Percentiles rank a stretch among this genome's conserved stretches.
phyloP scores from a whole-genome alignment of 2,888 invertebrate genomes.

The Campoplex nolae region DNA sequence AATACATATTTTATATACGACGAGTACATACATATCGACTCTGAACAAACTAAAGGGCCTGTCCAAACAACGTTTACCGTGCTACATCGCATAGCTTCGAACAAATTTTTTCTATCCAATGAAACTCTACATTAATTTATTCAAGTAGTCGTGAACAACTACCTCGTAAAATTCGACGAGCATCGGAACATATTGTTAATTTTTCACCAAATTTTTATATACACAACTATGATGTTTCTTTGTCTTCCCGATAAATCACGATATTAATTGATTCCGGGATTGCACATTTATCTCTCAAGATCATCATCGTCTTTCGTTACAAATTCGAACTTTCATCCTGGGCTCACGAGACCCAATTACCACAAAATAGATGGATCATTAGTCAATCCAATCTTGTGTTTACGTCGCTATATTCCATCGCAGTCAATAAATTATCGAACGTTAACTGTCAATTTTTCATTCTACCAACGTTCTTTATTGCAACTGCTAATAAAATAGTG shows the following conservation, averaged over 20 bases:
- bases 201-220: background rate
- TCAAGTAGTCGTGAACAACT: background rate
- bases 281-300: background rate
- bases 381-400: too few species aligned
- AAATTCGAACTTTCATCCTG: background rate
- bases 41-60: conserved; percentile 18
- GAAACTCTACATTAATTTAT: background rate
- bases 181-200: conserved; percentile 14
- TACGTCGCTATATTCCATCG: too few species aligned
- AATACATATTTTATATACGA: conserved; percentile 57
- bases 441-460: background rate
- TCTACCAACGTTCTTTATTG: background rate
- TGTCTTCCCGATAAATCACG: background rate
- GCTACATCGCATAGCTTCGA: background rate
- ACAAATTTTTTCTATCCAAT: background rate
- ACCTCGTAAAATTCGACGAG: background rate
- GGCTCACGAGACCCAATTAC: background rate
- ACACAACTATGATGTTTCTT: background rate
- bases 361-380: too few species aligned
- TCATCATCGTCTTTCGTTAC: background rate
- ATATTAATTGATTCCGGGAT: background rate
- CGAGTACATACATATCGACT: conserved; percentile 21
- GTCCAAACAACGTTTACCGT: background rate
- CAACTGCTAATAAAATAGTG: background rate
- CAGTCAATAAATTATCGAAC: background rate